Conservation (phyloP, 2,888 invertebrate genomes). For the Sinohyriopsis cumingii region DNA sequence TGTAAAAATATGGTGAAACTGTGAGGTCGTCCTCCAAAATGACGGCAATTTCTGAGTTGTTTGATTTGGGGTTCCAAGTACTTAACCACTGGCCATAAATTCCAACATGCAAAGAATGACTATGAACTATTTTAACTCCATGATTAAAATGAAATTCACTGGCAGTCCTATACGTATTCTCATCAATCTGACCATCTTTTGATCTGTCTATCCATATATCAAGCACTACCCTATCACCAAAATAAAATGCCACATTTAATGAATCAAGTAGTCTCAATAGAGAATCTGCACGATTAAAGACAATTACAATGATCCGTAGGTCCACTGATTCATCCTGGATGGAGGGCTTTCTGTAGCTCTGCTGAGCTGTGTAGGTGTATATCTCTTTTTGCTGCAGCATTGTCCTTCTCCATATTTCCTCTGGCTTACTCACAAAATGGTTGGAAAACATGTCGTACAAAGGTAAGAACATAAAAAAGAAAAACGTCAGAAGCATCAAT, state of each 20-base stretch:
- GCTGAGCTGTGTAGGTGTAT: too few species aligned
- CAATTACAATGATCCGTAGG: slow-evolving; percentile 35
- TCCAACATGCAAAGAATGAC: slow-evolving; percentile 38
- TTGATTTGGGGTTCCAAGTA: slow-evolving; percentile 50
- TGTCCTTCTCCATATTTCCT: too few species aligned
- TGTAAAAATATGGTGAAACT: slow-evolving; percentile 54
- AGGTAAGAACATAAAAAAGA: too few species aligned
- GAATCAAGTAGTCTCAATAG: slow-evolving; percentile 33
- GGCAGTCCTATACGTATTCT: slow-evolving; percentile 13
- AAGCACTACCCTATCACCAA: slow-evolving; percentile 25
- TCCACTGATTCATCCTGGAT: slow-evolving; percentile 5
- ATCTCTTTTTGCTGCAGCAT: too few species aligned
- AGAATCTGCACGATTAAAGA: slow-evolving; percentile 36
- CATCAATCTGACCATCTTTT: slow-evolving; percentile 24
- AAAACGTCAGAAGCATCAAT: too few species aligned
- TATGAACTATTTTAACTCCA: slow-evolving; percentile 26
- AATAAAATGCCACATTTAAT: slow-evolving; percentile 33
- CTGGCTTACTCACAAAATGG: too few species aligned
- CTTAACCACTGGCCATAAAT: slow-evolving; percentile 47
- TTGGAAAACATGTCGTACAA: too few species aligned
- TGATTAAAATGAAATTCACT: slow-evolving; percentile 30
- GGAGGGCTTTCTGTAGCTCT: too few species aligned
- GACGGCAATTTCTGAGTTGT: slow-evolving; percentile 54
- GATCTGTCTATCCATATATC: slow-evolving; percentile 48
- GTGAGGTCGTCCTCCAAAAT: slow-evolving; percentile 62